Evolutionary conservation across 2,888 invertebrate species (phyloP).

Genomic region (Polia nebulosa): DNA sequence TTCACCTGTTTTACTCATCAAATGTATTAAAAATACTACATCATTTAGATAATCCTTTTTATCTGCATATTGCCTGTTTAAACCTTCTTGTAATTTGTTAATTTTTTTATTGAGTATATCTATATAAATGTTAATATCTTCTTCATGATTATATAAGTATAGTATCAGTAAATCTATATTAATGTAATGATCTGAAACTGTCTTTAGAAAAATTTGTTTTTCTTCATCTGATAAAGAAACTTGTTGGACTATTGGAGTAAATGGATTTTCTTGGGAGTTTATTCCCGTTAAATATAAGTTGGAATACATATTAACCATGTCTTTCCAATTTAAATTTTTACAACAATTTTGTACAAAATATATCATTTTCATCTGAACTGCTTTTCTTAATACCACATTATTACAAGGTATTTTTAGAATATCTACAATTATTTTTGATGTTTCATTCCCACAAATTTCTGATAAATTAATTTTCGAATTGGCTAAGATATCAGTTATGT

Average conservation of each 20-base stretch:
- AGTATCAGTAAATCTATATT: constrained; percentile 77
- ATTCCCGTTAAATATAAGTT: constrained; percentile 70
- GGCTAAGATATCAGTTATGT: constrained; percentile 77
- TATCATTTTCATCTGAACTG: constrained; percentile 76
- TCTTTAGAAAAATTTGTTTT: constrained; percentile 67
- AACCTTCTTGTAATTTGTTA: constrained; percentile 71
- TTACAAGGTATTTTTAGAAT: constrained; percentile 83
- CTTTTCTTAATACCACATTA: constrained; percentile 80
- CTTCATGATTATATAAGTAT: constrained; percentile 73
- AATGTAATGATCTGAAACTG: constrained; percentile 65
- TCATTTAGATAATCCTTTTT: constrained; percentile 77
- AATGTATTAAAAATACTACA: constrained; percentile 73
- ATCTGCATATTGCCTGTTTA: constrained; percentile 79
- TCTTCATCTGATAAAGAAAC: constrained; percentile 65
- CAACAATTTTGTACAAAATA: constrained; percentile 77
- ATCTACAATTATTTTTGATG: constrained; percentile 67
- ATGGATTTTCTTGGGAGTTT: constrained; percentile 62
- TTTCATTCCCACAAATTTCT: constrained; percentile 43
- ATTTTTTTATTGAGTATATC: constrained; percentile 73
- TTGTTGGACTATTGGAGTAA: constrained; percentile 64
- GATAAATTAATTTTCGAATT: constrained; percentile 58
- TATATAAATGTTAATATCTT: constrained; percentile 68
- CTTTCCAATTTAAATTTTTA: constrained; percentile 73
- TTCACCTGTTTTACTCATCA: constrained; percentile 69
- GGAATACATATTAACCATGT: constrained; percentile 72